These are phyloP conservation scores for Margaritifera margaritifera DNA, from an alignment of 2,888 invertebrate species.

Conservation along the genomic window DNA sequence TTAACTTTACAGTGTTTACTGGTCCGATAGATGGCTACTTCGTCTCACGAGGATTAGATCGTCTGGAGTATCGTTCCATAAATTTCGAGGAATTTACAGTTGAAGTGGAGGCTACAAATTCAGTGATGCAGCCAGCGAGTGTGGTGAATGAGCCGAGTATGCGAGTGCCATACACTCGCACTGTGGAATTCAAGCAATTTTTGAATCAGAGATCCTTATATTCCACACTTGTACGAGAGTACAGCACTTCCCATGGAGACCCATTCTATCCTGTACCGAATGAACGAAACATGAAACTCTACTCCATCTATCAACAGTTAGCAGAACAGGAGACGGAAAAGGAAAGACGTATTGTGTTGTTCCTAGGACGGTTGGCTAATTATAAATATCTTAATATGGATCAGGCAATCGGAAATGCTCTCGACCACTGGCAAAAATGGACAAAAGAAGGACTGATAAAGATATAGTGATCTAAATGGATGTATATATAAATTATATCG, in stretches of 20 bases:
- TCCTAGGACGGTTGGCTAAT: conserved; percentile 11
- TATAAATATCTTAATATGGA: conserved; percentile 19
- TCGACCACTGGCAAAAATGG: conserved; percentile 3
- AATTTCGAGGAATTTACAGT: background rate
- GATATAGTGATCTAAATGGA: too few species aligned
- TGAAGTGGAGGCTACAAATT: background rate
- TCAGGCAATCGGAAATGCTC: conserved; percentile 11
- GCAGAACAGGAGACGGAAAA: background rate
- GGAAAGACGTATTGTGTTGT: background rate
- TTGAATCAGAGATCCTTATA: conserved; percentile 2
- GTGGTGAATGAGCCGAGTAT: conserved; percentile 10
- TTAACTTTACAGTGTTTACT: conserved; percentile 2
- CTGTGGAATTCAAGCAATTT: conserved; percentile 13
- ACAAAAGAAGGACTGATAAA: too few species aligned
- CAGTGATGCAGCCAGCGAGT: conserved; percentile 1
- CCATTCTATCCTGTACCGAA: conserved; percentile 15
- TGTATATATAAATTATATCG: too few species aligned
- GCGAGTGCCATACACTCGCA: conserved; percentile 2
- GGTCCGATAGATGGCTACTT: conserved; percentile 14
- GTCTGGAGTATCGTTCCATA: conserved; percentile 11
- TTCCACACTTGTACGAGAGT: conserved; percentile 6
- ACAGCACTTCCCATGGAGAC: conserved; percentile 2
- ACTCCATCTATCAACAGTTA: background rate
- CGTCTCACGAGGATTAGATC: background rate
- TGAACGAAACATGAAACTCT: conserved; percentile 1